Conservation (phyloP, 1,140 invertebrate genomes). For the Penaeus indicus region DNA sequence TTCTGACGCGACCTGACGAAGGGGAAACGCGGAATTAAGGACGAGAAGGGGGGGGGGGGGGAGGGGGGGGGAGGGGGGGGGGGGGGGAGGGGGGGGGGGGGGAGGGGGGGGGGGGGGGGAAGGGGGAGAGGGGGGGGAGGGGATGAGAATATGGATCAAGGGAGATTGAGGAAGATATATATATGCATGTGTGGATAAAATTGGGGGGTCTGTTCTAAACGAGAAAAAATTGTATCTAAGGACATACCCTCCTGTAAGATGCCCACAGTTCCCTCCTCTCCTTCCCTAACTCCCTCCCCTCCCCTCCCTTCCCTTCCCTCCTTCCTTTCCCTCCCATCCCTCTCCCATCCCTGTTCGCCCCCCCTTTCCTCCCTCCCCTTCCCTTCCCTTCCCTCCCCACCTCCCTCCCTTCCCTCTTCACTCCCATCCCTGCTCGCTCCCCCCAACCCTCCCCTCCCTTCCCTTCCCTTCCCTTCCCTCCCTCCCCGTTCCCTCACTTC, state of each 20-base stretch:
- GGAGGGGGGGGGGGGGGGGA: background rate
- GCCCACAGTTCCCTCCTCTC: no score
- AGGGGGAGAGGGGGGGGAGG: background rate
- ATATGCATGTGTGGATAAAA: background rate
- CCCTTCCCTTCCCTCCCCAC: background rate
- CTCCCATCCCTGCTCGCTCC: no score
- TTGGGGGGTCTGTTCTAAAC: background rate
- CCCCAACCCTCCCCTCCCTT: no score
- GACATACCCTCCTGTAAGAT: no score
- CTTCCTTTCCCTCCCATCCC: no score
- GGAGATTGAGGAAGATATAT: background rate
- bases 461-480: background rate
- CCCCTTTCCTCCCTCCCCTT: background rate
- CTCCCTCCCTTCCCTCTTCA: background rate
- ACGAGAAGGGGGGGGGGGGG: no score
- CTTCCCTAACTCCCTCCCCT: no score
- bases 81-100: background rate
- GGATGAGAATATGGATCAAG: background rate
- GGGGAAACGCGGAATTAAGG: background rate
- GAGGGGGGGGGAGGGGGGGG: background rate
- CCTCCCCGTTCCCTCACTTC: background rate
- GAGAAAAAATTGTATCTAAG: no score
- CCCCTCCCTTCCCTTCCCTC: no score
- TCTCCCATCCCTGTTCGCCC: no score
- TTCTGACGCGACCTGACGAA: slow-evolving; percentile 33